Base-by-base conservation (phyloP, 2,797 vertebrate genomes). In the Selene dorsalis region DNA sequence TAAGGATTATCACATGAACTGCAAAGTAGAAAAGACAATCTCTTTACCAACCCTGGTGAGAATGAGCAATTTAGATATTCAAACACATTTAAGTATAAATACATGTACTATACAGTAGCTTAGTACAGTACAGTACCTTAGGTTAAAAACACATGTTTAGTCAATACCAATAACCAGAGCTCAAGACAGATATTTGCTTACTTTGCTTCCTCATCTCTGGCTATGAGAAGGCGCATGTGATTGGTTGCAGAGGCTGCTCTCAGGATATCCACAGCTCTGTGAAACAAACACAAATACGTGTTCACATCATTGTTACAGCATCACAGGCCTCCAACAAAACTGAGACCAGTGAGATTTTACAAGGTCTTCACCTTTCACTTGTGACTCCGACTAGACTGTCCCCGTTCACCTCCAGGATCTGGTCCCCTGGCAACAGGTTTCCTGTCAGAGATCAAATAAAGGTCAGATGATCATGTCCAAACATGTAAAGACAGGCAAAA, bases 361-460 rank as follows among this genome's bases (percentile, higher is more conserved):
- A 45, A 18, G 35, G 16, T 67, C 94, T 43, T 43, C 41, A 98
- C 97, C 96, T 96, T 77, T 98, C 96, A 0, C 95, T 97, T 12
- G 97, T 97, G 48, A 97, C 95, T 69, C 96, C 96, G 38, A 96
- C 93, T 60, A 98, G 85, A 82, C 94, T 96, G 64, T 97, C 96
- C 39, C 96, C 96, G 0, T 98, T 97, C 79, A 97, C 97, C 86
- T 98, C 97, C 90, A 98, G 83, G 88, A 98, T 97, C 92, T 97
- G 97, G 90, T 97, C 97, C 64, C 97, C 97, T 30, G 97, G 93
- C 85, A 96, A 90, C 68, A 98, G 93, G 77, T 96, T 95, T 48
- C 97, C 97, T 97, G 89, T 53, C 12, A 79, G 48, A 56, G 10
- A 30, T 62, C 9, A 80, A 48, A 75, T 16, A 69, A 17, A 50